These are phyloP conservation scores for Epinotia demarniana DNA, from an alignment of 2,888 invertebrate species.

Conservation along the genomic window DNA sequence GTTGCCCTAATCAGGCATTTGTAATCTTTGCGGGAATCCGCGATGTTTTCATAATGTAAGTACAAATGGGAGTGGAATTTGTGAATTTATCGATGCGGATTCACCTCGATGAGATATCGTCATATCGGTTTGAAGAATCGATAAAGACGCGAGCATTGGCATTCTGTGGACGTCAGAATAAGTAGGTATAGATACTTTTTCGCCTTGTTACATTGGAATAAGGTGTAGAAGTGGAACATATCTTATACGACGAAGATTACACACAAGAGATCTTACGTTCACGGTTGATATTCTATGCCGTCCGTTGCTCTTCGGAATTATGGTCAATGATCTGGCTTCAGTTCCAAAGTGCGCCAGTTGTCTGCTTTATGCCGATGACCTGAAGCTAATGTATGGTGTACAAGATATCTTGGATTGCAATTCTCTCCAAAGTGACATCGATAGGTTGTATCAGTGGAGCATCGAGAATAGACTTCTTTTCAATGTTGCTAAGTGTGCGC, in stretches of 20 bases:
- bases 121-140: slow-evolving; percentile 22
- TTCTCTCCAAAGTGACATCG: too few species aligned
- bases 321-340: too few species aligned
- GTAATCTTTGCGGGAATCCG: slow-evolving; percentile 43
- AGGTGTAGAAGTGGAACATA: neutral
- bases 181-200: neutral
- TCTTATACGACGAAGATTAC: neutral
- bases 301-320: too few species aligned
- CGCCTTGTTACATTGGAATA: neutral
- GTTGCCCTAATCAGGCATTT: slow-evolving; percentile 42
- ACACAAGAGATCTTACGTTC: neutral
- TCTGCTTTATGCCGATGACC: too few species aligned
- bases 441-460: too few species aligned
- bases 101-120: slow-evolving; percentile 9
- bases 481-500: too few species aligned
- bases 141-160: neutral
- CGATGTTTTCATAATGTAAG: slow-evolving; percentile 39
- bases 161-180: neutral
- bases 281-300: neutral
- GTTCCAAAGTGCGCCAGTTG: too few species aligned
- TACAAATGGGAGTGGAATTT: slow-evolving; percentile 35
- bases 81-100: slow-evolving; percentile 22
- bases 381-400: too few species aligned
- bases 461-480: too few species aligned
- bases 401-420: too few species aligned